Conservation (phyloP, 2,888 invertebrate species). For the Cataglyphis albicans region DNA sequence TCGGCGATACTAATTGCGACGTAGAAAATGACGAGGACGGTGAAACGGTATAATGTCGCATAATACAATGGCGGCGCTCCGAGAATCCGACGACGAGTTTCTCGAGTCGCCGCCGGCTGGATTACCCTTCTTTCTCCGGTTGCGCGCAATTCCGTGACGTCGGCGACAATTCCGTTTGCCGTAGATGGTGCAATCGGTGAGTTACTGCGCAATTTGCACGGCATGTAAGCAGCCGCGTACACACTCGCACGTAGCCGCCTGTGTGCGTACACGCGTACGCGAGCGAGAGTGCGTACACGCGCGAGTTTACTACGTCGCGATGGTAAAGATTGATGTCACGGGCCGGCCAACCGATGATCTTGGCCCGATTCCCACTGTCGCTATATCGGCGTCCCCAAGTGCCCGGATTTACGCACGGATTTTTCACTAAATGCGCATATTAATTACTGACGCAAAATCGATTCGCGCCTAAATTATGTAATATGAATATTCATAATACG, state of each 20-base stretch:
- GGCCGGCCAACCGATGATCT: conserved; percentile 80
- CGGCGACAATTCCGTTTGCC: conserved; percentile 62
- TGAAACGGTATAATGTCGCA: conserved; percentile 39
- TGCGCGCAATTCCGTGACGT: conserved; percentile 55
- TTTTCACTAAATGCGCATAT: neutral
- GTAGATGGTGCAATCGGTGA: conserved; percentile 65
- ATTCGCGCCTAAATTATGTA: neutral
- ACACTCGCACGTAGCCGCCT: neutral
- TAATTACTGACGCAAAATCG: conserved; percentile 10
- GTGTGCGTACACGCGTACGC: conserved; percentile 19
- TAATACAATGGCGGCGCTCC: conserved; percentile 24
- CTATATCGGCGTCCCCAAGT: conserved; percentile 59
- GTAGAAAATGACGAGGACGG: neutral
- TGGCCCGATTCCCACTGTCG: conserved; percentile 82
- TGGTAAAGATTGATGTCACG: conserved; percentile 82
- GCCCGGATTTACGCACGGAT: conserved; percentile 14
- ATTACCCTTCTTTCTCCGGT: conserved; percentile 43
- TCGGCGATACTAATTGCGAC: conserved; percentile 20
- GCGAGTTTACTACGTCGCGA: conserved; percentile 62
- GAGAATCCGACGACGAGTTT: conserved; percentile 47
- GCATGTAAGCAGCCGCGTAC: conserved; percentile 10
- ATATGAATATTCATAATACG: neutral
- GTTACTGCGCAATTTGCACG: conserved; percentile 63
- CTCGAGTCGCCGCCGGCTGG: conserved; percentile 23
- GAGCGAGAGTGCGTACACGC: conserved; percentile 13